Evolutionary conservation across 2,797 vertebrate species (phyloP).

Genomic region (Enteromius viviparus): DNA sequence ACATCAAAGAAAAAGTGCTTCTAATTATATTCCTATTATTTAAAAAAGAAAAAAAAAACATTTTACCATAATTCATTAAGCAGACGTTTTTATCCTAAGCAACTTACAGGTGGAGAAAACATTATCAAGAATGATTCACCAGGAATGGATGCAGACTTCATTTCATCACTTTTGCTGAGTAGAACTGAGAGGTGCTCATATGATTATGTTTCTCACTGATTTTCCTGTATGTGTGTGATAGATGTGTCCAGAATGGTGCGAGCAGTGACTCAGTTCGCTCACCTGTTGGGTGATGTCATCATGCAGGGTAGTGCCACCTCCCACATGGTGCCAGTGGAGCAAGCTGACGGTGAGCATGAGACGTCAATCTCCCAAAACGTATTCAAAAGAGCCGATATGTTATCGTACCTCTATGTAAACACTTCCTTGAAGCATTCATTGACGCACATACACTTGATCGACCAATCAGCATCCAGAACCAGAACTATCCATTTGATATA

Average conservation of each 20-base stretch:
- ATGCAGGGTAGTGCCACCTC: slow-evolving; percentile 88
- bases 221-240: slow-evolving; percentile 55
- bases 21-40: neutral
- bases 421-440: neutral
- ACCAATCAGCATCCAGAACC: neutral
- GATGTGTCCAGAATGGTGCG: slow-evolving; percentile 82
- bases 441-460: neutral
- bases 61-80: too few relatives aligned
- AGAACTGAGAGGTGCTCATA: neutral
- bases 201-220: neutral
- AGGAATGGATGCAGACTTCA: neutral
- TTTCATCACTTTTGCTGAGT: neutral
- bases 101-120: neutral
- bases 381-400: neutral
- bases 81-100: too few relatives aligned
- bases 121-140: neutral
- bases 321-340: slow-evolving; percentile 87
- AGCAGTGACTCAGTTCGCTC: slow-evolving; percentile 85
- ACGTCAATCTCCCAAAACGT: neutral
- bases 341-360: slow-evolving; percentile 82
- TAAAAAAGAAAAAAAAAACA: too few relatives aligned
- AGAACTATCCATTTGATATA: neutral
- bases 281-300: slow-evolving; percentile 89
- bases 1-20: neutral
- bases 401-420: neutral